Conservation (phyloP, 1,140 invertebrate species). For the Cotesia chilonis region DNA sequence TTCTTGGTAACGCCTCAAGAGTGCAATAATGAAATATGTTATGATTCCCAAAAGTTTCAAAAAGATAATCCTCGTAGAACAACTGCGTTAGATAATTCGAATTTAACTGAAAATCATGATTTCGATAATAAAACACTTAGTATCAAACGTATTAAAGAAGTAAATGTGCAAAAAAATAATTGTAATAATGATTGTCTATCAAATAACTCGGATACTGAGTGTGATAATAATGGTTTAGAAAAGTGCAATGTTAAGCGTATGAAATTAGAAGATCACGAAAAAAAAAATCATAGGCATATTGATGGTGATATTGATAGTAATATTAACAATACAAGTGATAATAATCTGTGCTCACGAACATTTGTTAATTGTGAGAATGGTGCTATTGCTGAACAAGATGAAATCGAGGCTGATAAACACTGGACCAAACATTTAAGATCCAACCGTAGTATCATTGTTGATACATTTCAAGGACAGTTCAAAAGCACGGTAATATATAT, state of each 20-base stretch:
- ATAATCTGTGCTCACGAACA: slow-evolving; percentile 47
- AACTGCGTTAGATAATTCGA: slow-evolving; percentile 59
- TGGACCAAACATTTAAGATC: slow-evolving; percentile 71
- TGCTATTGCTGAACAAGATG: slow-evolving; percentile 56
- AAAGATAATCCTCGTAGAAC: slow-evolving; percentile 57
- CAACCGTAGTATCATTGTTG: slow-evolving; percentile 75
- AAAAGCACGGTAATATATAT: slow-evolving; percentile 72
- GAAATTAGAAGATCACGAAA: slow-evolving; percentile 64
- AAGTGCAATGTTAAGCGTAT: slow-evolving; percentile 65
- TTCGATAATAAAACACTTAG: slow-evolving; percentile 62
- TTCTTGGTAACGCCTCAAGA: slow-evolving; percentile 68
- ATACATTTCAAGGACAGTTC: slow-evolving; percentile 78
- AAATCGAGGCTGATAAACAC: slow-evolving; percentile 69
- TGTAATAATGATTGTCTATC: slow-evolving; percentile 50
- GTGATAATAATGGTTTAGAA: slow-evolving; percentile 52
- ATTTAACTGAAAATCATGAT: slow-evolving; percentile 62
- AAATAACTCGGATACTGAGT: slow-evolving; percentile 56
- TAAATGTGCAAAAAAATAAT: slow-evolving; percentile 60
- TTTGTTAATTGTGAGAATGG: slow-evolving; percentile 53
- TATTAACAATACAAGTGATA: slow-evolving; percentile 21
- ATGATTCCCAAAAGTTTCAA: slow-evolving; percentile 74
- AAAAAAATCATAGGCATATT: slow-evolving; percentile 56
- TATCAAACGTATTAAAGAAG: slow-evolving; percentile 65
- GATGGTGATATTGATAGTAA: slow-evolving; percentile 40
- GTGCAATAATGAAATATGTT: slow-evolving; percentile 68